Percentiles rank a stretch among this genome's conserved stretches.
Conservation (phyloP, 2,888 invertebrate species). For the Thymelicus sylvestris region DNA sequence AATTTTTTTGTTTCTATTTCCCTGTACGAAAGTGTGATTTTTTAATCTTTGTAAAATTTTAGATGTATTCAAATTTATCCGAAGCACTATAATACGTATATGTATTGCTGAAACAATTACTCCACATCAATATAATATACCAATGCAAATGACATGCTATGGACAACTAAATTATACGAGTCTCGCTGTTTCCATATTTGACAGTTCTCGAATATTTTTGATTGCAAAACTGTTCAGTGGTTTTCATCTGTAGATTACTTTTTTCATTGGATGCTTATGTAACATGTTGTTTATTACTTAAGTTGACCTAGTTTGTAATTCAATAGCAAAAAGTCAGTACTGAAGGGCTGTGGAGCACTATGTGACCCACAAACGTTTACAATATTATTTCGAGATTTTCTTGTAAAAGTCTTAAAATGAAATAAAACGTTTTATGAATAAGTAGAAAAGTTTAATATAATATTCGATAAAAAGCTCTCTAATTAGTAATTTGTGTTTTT, state of each 20-base stretch:
- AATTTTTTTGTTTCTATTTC: too few relatives aligned
- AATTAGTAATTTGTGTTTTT: too few relatives aligned
- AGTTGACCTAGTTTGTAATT: constrained; percentile 25
- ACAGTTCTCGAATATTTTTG: constrained; percentile 1
- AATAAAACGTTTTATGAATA: not conserved
- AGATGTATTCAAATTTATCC: too few relatives aligned
- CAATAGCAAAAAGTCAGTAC: constrained; percentile 10
- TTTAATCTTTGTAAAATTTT: too few relatives aligned
- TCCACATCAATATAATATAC: too few relatives aligned
- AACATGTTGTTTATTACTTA: constrained; percentile 6
- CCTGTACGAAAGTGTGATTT: too few relatives aligned
- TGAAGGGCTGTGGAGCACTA: constrained; percentile 8
- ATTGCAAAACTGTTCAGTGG: not conserved
- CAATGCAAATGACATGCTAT: too few relatives aligned
- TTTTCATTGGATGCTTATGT: not conserved
- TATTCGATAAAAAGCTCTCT: too few relatives aligned
- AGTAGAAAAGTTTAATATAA: too few relatives aligned
- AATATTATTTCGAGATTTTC: constrained; percentile 19
- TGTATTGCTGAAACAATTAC: too few relatives aligned
- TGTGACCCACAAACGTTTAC: constrained; percentile 19
- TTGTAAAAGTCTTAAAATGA: not conserved
- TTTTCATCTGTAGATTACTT: not conserved
- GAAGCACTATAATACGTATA: too few relatives aligned
- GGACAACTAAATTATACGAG: not conserved
- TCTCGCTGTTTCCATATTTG: not conserved